A percentile compares a stretch with the other conserved stretches of the same genome.
Conservation (phyloP, 2,113 vertebrate species). For the Corythaixoides concolor region DNA sequence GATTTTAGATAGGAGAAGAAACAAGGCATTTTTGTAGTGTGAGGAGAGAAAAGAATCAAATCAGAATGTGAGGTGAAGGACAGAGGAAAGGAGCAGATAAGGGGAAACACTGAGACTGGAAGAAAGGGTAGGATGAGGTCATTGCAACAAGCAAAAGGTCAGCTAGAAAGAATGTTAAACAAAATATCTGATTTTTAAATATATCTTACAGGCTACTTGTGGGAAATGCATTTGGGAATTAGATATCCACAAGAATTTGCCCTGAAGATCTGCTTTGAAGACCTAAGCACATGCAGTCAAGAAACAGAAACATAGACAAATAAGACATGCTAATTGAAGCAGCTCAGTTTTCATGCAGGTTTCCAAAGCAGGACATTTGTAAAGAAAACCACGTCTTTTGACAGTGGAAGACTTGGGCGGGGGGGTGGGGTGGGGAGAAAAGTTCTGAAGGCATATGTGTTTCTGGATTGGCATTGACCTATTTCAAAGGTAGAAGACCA, state of each 20-base stretch:
- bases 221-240: slow-evolving; percentile 42
- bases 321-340: neutral
- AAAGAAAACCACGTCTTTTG: neutral
- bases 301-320: neutral
- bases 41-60: neutral
- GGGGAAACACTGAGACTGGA: neutral
- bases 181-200: slow-evolving; percentile 60
- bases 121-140: slow-evolving; percentile 23
- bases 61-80: neutral
- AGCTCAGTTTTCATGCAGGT: slow-evolving; percentile 4
- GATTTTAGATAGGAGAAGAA: neutral
- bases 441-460: neutral
- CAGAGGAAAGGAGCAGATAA: slow-evolving; percentile 11
- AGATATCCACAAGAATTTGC: slow-evolving; percentile 63
- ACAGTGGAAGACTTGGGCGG: neutral
- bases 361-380: neutral
- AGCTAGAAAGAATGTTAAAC: slow-evolving; percentile 43
- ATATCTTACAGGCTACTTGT: slow-evolving; percentile 44
- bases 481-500: neutral
- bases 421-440: neutral
- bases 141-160: neutral
- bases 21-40: neutral
- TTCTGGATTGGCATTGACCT: neutral
- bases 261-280: slow-evolving; percentile 55
- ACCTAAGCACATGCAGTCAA: slow-evolving; percentile 30